Evolutionary conservation across 1,140 invertebrate genomes (phyloP), one percentile per base, ranked within the genome.

Genomic region (Pinna nobilis): DNA sequence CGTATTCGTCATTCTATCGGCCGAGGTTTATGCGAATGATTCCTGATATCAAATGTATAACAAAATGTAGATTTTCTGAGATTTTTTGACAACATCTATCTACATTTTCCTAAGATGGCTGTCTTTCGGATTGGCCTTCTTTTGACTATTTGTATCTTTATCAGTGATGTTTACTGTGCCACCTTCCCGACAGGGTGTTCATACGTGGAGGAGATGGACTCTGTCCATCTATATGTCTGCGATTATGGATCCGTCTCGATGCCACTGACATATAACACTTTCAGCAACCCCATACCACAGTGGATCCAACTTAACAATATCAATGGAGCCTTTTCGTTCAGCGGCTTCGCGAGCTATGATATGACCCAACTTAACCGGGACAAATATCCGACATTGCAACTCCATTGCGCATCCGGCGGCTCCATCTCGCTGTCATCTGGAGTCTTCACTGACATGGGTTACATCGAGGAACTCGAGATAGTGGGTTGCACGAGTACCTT

Each of bases 201-300:
- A 15, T 67, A 67, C n/a, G 25, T 37, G 6, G 55, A 60, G 13
- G 33, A 25, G 25, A 51, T 51, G 20, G 71, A 53, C 5, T 60
- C 33, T 5, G 37, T 41, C n/a, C 51, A 63, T 18, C 55, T 74
- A 3, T 74, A 67, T 35, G 50, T 49, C 23, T 74, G 71, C 37
- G 50, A 66, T 18, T 74, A 32, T 67, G 28, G 23, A 11, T 25
- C 71, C 0, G 55, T 74, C 20, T 32, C 71, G 13, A 20, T 67
- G 32, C 71, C 71, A 25, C 47, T 74, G 33, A 30, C 64, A 15
- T 74, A 67, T 32, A 28, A 44, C 18, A 33, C 30, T 11, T 71
- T 71, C 41, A 64, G 35, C 20, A 50, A 71, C 35, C 60, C 69
- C n/a, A 20, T 63, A 6, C 69, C 69, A 41, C 69, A 71, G n/a